phyloP scores from a whole-genome alignment of 2,113 vertebrate genomes.

The Uria aalge region DNA sequence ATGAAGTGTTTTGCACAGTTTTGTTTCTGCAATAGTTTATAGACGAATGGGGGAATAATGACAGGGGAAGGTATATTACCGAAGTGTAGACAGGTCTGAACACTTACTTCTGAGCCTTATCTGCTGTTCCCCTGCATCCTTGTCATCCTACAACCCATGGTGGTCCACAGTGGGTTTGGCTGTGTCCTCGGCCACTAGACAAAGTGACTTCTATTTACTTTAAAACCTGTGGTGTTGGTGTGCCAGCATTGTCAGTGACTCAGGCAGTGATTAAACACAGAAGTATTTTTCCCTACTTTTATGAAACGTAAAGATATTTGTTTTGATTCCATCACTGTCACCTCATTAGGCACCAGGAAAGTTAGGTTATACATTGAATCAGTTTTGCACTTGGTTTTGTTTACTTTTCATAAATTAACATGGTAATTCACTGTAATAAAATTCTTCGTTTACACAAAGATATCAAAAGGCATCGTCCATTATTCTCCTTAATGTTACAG shows the following conservation, averaged over 20 bases:
- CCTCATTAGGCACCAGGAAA: conserved; percentile 56
- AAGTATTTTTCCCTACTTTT: conserved; percentile 48
- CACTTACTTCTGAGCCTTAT: background rate
- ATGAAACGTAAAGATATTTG: conserved; percentile 60
- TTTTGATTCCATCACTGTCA: conserved; percentile 59
- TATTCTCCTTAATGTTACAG: conserved; percentile 49
- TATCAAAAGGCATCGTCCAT: conserved; percentile 58
- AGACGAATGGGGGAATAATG: background rate
- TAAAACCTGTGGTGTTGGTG: background rate
- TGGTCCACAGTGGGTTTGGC: conserved; percentile 23
- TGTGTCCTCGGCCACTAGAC: background rate
- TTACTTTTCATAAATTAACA: conserved; percentile 64
- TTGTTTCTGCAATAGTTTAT: background rate
- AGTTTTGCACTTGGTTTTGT: conserved; percentile 58
- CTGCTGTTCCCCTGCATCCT: background rate
- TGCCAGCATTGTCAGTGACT: conserved; percentile 26
- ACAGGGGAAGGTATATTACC: background rate
- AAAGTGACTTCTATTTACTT: conserved; percentile 27
- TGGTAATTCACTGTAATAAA: conserved; percentile 68
- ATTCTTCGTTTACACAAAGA: conserved; percentile 62
- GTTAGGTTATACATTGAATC: conserved; percentile 43
- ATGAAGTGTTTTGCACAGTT: background rate
- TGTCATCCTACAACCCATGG: background rate
- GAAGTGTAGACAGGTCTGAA: background rate
- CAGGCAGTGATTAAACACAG: conserved; percentile 24